These are phyloP conservation scores for Geotrupes spiniger DNA, from an alignment of 2,888 invertebrate genomes.

Conservation along the genomic window DNA sequence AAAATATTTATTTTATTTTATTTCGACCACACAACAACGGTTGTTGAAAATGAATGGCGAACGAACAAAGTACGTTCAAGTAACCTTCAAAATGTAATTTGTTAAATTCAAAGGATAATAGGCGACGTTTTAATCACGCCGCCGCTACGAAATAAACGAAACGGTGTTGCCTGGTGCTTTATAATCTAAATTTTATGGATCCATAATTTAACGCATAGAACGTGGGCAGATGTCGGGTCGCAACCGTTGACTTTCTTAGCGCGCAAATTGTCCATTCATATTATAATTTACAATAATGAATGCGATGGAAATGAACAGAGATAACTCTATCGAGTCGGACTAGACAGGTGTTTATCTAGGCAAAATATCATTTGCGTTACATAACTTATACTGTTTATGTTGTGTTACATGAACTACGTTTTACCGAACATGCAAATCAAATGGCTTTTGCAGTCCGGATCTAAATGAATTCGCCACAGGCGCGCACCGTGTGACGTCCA, in stretches of 20 bases:
- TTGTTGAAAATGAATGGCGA: no score
- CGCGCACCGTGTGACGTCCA: not conserved
- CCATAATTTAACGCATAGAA: no score
- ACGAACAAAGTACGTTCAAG: no score
- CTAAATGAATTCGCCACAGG: not conserved
- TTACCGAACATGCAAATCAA: not conserved
- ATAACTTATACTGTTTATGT: conserved; percentile 1
- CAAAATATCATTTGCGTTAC: not conserved
- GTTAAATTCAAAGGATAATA: no score
- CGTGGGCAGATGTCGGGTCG: no score
- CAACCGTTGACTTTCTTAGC: not conserved
- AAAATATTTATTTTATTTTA: no score
- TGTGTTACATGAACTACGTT: not conserved
- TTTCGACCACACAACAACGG: no score
- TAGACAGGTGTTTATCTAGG: conserved; percentile 1
- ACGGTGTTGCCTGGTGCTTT: no score
- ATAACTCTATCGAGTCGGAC: not conserved
- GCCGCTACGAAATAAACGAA: no score
- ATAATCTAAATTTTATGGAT: no score
- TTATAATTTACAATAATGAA: conserved; percentile 1
- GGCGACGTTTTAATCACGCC: no score
- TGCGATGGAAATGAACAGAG: not conserved
- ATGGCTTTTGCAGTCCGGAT: not conserved
- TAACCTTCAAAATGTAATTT: no score
- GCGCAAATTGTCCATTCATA: not conserved